A percentile compares a stretch with the other conserved stretches of the same genome.
Conservation (phyloP, 1,140 invertebrate species). For the Pachyrhynchus sulphureomaculatus region DNA sequence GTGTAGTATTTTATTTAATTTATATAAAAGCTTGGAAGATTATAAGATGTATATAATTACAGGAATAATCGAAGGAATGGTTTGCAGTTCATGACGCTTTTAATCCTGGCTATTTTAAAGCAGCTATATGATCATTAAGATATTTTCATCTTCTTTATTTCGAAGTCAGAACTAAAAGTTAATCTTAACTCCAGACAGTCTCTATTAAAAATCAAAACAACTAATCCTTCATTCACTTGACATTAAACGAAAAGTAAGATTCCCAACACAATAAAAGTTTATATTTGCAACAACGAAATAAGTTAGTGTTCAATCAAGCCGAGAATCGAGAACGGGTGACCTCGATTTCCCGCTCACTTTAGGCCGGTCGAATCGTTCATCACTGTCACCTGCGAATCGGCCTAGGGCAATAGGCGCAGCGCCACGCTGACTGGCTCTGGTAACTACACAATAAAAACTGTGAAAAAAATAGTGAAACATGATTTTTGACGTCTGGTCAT, state of each 20-base stretch:
- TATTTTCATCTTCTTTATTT: no score
- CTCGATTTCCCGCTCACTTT: conserved; percentile 22
- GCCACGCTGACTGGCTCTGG: conserved; percentile 1
- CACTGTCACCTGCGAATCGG: conserved; percentile 17
- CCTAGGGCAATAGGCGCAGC: background rate
- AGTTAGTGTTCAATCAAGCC: background rate
- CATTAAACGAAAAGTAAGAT: background rate
- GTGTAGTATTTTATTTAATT: no score
- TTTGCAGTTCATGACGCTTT: no score
- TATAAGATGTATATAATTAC: no score
- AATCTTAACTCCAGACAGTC: no score
- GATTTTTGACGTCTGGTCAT: background rate
- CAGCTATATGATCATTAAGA: no score
- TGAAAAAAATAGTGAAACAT: background rate
- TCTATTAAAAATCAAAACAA: no score
- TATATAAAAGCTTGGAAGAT: no score
- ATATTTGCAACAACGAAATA: background rate
- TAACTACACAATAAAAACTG: background rate
- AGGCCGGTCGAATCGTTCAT: conserved; percentile 4
- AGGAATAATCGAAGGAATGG: no score
- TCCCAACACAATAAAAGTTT: background rate
- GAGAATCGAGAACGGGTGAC: background rate
- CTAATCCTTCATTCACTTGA: no score
- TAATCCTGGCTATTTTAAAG: no score
- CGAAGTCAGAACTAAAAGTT: no score